Evolutionary conservation across 1,140 invertebrate species (phyloP).

Genomic region (Bombus confusus): DNA sequence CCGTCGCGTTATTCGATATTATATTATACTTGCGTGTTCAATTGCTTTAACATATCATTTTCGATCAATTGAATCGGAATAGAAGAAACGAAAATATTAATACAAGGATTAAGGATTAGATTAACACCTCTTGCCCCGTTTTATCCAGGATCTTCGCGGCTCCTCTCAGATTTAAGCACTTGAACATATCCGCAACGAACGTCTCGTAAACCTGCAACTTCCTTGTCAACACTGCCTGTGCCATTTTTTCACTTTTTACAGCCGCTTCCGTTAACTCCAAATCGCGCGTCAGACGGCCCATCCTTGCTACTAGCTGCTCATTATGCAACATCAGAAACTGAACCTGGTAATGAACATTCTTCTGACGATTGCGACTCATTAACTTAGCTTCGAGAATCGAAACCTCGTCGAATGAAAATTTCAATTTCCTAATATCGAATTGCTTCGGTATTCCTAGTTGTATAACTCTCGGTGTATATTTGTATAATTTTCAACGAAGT

Average conservation of each 20-base stretch:
- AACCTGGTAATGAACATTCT: not conserved
- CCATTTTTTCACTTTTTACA: constrained; percentile 3
- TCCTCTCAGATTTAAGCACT: not conserved
- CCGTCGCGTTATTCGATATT: not conserved
- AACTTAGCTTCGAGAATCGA: not conserved
- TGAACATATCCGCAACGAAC: constrained; percentile 15
- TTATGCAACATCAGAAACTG: constrained; percentile 23
- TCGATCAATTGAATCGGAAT: not conserved
- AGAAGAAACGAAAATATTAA: not conserved
- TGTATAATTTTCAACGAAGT: not conserved
- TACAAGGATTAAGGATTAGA: not conserved
- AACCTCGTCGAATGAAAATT: not conserved
- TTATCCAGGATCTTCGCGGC: not conserved
- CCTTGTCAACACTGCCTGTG: not conserved
- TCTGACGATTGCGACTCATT: not conserved
- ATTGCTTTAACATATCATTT: not conserved
- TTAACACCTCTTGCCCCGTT: not conserved
- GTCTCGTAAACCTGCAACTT: not conserved
- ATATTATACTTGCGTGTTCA: not conserved
- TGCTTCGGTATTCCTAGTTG: too few species aligned
- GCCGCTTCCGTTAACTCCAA: constrained; percentile 4
- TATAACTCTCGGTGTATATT: too few species aligned
- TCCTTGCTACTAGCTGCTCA: not conserved
- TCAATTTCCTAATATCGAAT: too few species aligned
- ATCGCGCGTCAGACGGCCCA: not conserved